Evolutionary conservation across 2,888 invertebrate species (phyloP).

Genomic region (Leucania comma): DNA sequence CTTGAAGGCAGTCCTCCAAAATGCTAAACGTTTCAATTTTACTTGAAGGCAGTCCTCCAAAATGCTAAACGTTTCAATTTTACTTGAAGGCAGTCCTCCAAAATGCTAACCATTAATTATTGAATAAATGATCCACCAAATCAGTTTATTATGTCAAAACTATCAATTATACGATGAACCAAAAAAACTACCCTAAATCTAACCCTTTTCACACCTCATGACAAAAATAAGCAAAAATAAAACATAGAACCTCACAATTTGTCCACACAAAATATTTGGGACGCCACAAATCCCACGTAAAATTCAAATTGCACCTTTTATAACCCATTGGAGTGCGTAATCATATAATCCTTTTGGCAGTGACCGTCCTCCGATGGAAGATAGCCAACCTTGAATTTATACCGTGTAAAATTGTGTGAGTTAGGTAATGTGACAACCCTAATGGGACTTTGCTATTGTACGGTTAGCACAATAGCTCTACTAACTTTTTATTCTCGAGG

Average conservation of each 20-base stretch:
- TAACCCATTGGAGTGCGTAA: slow-evolving; percentile 37
- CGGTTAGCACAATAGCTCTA: slow-evolving; percentile 8
- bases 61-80: too few relatives aligned
- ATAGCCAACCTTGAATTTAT: slow-evolving; percentile 52
- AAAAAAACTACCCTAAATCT: background rate
- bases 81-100: too few relatives aligned
- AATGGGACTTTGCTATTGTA: slow-evolving; percentile 37
- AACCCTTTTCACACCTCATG: background rate
- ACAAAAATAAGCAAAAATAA: background rate
- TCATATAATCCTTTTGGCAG: slow-evolving; percentile 48
- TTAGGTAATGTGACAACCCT: slow-evolving; percentile 40
- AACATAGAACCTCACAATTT: slow-evolving; percentile 32
- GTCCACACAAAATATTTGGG: slow-evolving; percentile 23
- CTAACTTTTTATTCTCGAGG: too few relatives aligned
- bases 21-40: too few relatives aligned
- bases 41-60: too few relatives aligned
- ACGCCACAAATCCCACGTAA: slow-evolving; percentile 21
- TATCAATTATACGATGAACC: background rate
- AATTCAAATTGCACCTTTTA: slow-evolving; percentile 43
- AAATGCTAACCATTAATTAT: too few relatives aligned
- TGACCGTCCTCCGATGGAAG: slow-evolving; percentile 42
- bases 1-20: too few relatives aligned
- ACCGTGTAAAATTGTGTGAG: slow-evolving; percentile 43
- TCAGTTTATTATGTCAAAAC: background rate
- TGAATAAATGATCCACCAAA: too few relatives aligned